These are phyloP conservation scores for Encarsia formosa DNA, from an alignment of 2,888 invertebrate species.

Conservation along the genomic window DNA sequence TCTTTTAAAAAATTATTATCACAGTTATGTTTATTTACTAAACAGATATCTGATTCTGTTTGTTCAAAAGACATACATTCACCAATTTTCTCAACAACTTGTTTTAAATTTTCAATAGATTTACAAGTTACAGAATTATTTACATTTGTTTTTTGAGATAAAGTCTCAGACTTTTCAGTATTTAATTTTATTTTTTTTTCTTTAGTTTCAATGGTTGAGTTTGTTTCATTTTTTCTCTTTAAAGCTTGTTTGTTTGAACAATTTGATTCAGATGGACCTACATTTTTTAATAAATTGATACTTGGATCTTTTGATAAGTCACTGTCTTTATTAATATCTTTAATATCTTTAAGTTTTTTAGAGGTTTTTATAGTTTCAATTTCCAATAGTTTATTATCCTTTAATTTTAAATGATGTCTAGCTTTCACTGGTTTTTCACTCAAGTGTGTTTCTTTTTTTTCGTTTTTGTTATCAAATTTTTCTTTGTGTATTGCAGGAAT, in stretches of 20 bases:
- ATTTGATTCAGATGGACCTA: neutral
- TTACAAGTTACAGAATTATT: constrained; percentile 38
- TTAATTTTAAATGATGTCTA: constrained; percentile 24
- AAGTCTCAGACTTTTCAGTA: constrained; percentile 16
- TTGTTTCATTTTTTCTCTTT: neutral
- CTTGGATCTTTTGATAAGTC: constrained; percentile 7
- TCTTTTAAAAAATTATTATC: constrained; percentile 13
- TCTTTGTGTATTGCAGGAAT: constrained; percentile 48
- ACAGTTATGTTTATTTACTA: constrained; percentile 3
- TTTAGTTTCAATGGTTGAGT: constrained; percentile 24
- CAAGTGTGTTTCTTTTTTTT: constrained; percentile 29
- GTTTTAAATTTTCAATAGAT: constrained; percentile 41
- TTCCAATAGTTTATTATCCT: constrained; percentile 17
- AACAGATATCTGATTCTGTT: neutral
- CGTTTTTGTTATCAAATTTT: constrained; percentile 34
- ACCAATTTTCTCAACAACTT: constrained; percentile 41
- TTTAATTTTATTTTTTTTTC: constrained; percentile 34
- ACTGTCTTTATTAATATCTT: constrained; percentile 8
- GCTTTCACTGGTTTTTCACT: constrained; percentile 26
- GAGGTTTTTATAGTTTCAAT: constrained; percentile 7
- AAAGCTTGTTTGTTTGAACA: constrained; percentile 24
- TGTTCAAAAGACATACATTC: constrained; percentile 27
- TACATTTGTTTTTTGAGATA: constrained; percentile 16
- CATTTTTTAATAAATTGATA: neutral
- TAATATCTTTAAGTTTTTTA: constrained; percentile 14